Evolutionary conservation across 2,797 vertebrate species (phyloP).

Genomic region (Esox masquinongy): DNA sequence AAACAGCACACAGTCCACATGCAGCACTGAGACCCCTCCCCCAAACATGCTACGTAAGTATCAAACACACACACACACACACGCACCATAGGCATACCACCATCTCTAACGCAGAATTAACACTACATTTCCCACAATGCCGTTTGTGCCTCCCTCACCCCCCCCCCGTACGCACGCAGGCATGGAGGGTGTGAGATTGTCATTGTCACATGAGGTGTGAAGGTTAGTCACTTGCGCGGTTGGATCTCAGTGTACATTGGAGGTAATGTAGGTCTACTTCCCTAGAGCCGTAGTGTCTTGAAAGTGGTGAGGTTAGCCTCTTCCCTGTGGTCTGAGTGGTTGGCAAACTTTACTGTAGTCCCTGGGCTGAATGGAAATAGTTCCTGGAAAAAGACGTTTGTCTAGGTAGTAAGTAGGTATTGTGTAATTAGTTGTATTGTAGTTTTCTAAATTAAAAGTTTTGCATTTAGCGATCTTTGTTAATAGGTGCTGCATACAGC

Average conservation of each 20-base stretch:
- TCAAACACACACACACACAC: background rate
- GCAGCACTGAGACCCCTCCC: conserved; percentile 73
- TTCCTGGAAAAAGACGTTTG: background rate
- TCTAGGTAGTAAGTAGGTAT: no score
- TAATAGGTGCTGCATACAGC: no score
- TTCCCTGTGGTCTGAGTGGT: background rate
- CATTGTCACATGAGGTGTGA: conserved; percentile 16
- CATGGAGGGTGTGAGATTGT: conserved; percentile 20
- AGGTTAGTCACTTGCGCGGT: conserved; percentile 20
- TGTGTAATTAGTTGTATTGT: background rate
- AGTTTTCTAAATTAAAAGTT: no score
- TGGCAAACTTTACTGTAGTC: no score
- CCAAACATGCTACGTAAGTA: conserved; percentile 23
- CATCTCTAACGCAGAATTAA: background rate
- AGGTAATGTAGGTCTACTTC: background rate
- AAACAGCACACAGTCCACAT: conserved; percentile 68
- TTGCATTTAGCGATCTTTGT: no score
- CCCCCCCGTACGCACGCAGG: conserved; percentile 5
- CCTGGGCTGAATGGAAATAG: no score
- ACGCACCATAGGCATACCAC: background rate
- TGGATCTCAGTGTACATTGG: background rate
- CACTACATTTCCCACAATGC: conserved; percentile 15
- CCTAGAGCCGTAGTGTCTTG: background rate
- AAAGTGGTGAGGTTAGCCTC: background rate
- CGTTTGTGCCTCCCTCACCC: background rate